Base-by-base conservation (phyloP, 2,113 vertebrate genomes). In the Poecilia latipinna region DNA sequence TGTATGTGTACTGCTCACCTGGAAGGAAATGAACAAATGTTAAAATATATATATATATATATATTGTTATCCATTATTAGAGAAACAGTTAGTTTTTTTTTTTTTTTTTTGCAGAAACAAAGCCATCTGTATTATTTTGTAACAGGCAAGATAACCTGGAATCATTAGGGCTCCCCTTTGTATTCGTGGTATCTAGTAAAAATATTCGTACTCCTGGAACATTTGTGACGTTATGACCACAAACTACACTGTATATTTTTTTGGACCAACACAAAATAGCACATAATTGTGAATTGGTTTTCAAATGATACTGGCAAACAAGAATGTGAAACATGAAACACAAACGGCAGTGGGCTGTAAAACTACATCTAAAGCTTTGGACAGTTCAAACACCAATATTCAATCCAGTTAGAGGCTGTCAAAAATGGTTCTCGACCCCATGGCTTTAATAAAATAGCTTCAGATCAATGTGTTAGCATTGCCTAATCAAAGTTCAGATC, bases 1-100 rank as follows among this genome's bases (percentile, higher is more conserved):
- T 97, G 94, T 99, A 99, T 68, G 95, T 95, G 95, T 97, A 95
- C 95, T 99, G 96, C 91, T 99, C 97, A 94, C 97, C 97, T 99
- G 88, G 28, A 68, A 61, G 39, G 48, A 15, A 28, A 82, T 8
- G 22, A 28, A 62, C 29, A 35, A 54, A 37, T 37, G 35, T 37
- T 37, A 37, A 37, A 11, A 37, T 8, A 37, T 3, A 37, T 12
- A 37, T 8, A 37, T 3, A 37, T 12, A 37, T 37, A 37, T 12
- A 37, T 37, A 3, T 37, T 37, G 35, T 37, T 37, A 37, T 37
- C 35, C 35, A 37, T 37, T 11, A 37, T 37, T 12, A 37, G 10
- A 37, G 10, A 37, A 37, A 37, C 35, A 28, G 28, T 28, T 28
- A 28, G 28, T 28, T 28, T 28, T 28, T 28, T 28, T 28, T 28